Evolutionary conservation across 2,797 vertebrate species (phyloP).

Genomic region (Potorous gilbertii): DNA sequence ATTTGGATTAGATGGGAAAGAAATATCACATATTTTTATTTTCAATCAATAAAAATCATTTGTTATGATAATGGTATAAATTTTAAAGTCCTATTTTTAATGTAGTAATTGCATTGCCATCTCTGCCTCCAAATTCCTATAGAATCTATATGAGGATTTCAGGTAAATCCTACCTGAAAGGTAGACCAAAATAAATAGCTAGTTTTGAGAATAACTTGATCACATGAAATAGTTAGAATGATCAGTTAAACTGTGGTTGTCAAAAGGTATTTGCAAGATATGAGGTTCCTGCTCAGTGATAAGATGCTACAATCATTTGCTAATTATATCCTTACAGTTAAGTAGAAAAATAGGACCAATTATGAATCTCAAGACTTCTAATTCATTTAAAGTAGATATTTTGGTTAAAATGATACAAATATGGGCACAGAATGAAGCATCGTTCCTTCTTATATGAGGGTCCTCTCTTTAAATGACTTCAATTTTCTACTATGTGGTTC

Average conservation of each 20-base stretch:
- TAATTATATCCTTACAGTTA: slow-evolving; percentile 75
- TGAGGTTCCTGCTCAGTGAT: slow-evolving; percentile 66
- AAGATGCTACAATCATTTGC: slow-evolving; percentile 68
- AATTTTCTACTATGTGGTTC: slow-evolving; percentile 58
- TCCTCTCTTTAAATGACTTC: not conserved
- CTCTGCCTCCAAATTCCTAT: not conserved
- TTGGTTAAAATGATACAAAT: slow-evolving; percentile 60
- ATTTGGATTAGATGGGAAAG: slow-evolving; percentile 32
- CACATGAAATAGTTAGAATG: slow-evolving; percentile 66
- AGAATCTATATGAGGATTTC: not conserved
- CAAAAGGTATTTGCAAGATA: slow-evolving; percentile 47
- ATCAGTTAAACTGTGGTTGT: slow-evolving; percentile 47
- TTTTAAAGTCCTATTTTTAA: slow-evolving; percentile 5
- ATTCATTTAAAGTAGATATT: slow-evolving; percentile 36
- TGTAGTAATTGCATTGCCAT: not conserved
- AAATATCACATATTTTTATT: slow-evolving; percentile 13
- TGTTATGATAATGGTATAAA: slow-evolving; percentile 42
- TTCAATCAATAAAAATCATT: slow-evolving; percentile 55
- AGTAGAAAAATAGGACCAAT: slow-evolving; percentile 66
- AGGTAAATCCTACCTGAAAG: not conserved
- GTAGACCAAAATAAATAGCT: not conserved
- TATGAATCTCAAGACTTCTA: slow-evolving; percentile 36
- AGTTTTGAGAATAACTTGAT: slow-evolving; percentile 29
- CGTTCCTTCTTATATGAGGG: not conserved
- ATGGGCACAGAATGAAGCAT: not conserved